These are phyloP conservation scores for Cheumatopsyche charites DNA, from an alignment of 1,140 invertebrate genomes.

Conservation along the genomic window DNA sequence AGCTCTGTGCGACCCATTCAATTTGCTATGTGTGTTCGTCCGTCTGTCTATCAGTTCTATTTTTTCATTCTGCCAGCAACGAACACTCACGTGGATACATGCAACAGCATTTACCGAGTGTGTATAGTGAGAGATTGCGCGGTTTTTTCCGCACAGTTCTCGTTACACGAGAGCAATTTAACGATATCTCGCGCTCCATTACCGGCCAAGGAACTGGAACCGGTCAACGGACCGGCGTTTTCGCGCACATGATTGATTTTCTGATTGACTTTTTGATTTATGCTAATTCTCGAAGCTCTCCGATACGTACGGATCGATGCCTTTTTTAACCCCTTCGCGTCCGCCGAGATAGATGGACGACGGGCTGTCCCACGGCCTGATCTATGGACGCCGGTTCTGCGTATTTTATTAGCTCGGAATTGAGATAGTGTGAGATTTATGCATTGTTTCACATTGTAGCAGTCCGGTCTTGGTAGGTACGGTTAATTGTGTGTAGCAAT, in stretches of 20 bases:
- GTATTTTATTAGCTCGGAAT: neutral
- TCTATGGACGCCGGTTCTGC: neutral
- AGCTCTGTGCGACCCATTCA: too few species aligned
- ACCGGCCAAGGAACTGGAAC: conserved; percentile 11
- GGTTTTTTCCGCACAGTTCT: neutral
- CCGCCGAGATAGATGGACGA: neutral
- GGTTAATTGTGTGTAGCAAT: too few species aligned
- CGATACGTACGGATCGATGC: neutral
- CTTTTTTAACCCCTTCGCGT: neutral
- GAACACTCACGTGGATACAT: too few species aligned
- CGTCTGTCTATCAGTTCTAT: too few species aligned
- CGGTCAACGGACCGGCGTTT: conserved; percentile 11
- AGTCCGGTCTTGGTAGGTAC: too few species aligned
- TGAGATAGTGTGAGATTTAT: neutral
- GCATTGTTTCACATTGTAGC: neutral
- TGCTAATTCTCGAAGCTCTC: conserved; percentile 9
- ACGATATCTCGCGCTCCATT: conserved; percentile 25
- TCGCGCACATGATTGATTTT: conserved; percentile 27
- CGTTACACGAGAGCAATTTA: conserved; percentile 20
- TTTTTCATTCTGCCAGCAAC: too few species aligned
- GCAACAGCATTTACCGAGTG: neutral
- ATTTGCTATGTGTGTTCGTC: too few species aligned
- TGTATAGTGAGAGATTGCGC: neutral
- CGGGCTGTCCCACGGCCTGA: neutral
- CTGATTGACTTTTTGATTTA: conserved; percentile 28